phyloP scores from a whole-genome alignment of 2,888 invertebrate genomes.

The Micropterix aruncella region DNA sequence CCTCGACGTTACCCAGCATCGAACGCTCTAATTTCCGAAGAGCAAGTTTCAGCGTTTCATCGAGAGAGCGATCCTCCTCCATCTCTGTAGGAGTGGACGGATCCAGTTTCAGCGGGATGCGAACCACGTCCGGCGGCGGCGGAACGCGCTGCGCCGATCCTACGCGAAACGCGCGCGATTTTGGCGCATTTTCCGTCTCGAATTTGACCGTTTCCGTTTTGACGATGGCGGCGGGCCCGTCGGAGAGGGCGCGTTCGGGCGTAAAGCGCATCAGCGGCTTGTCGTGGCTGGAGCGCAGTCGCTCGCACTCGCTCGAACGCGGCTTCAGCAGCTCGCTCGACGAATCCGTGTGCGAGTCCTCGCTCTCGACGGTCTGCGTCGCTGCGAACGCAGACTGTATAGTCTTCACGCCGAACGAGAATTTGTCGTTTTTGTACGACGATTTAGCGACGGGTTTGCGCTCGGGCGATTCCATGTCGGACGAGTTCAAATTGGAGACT shows the following conservation, averaged over 20 bases:
- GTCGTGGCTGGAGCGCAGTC: not conserved
- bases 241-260: conserved; percentile 8
- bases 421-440: conserved; percentile 15
- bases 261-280: conserved; percentile 8
- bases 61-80: conserved; percentile 6
- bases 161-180: conserved; percentile 21
- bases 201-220: not conserved
- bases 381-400: conserved; percentile 26
- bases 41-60: conserved; percentile 8
- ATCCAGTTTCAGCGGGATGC: conserved; percentile 9
- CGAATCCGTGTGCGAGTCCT: not conserved
- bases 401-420: conserved; percentile 32
- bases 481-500: conserved; percentile 25
- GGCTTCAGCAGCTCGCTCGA: conserved; percentile 1
- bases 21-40: conserved; percentile 9
- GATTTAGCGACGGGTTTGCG: conserved; percentile 15
- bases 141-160: conserved; percentile 29
- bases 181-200: conserved; percentile 1
- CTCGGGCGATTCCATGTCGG: conserved; percentile 19
- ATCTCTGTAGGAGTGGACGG: not conserved
- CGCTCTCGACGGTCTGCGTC: conserved; percentile 3
- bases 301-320: not conserved
- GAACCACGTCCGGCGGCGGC: conserved; percentile 9
- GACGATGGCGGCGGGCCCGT: not conserved
- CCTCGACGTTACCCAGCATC: conserved; percentile 19